These are phyloP conservation scores for Ellobium chinense DNA, from an alignment of 2,888 invertebrate species.

Conservation along the genomic window DNA sequence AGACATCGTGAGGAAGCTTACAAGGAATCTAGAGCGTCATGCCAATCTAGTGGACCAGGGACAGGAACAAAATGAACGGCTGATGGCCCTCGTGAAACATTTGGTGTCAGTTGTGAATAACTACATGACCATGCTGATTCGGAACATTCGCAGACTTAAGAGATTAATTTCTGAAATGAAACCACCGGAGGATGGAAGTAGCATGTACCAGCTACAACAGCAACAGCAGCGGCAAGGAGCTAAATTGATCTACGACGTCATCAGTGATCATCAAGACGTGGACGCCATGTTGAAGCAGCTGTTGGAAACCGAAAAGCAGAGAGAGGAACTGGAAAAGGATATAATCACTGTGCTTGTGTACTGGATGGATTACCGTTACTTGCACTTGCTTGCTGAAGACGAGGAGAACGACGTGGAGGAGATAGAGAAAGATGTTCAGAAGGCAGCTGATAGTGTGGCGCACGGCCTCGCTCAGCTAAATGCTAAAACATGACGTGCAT, in stretches of 20 bases:
- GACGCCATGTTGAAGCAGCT: conserved; percentile 38
- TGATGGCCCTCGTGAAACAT: conserved; percentile 10
- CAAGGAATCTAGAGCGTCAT: conserved; percentile 12
- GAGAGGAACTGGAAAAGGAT: conserved; percentile 32
- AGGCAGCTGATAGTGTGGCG: conserved; percentile 12
- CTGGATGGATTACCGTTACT: conserved; percentile 8
- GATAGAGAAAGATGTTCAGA: neutral
- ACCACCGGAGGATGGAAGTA: neutral
- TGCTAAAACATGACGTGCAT: neutral
- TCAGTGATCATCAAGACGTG: conserved; percentile 28
- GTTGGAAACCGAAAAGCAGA: conserved; percentile 8
- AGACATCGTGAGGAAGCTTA: neutral
- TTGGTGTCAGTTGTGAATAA: conserved; percentile 25
- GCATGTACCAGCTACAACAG: neutral
- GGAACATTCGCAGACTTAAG: conserved; percentile 23
- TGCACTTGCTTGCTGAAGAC: neutral
- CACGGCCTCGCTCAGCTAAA: neutral
- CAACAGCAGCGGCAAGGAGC: neutral
- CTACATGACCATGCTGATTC: conserved; percentile 39
- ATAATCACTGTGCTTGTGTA: conserved; percentile 26
- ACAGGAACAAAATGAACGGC: neutral
- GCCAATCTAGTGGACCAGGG: conserved; percentile 16
- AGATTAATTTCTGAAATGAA: conserved; percentile 13
- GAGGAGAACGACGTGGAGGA: neutral
- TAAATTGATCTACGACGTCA: conserved; percentile 19